phyloP scores from a whole-genome alignment of 2,888 invertebrate genomes.

The Gandaritis pyraliata region DNA sequence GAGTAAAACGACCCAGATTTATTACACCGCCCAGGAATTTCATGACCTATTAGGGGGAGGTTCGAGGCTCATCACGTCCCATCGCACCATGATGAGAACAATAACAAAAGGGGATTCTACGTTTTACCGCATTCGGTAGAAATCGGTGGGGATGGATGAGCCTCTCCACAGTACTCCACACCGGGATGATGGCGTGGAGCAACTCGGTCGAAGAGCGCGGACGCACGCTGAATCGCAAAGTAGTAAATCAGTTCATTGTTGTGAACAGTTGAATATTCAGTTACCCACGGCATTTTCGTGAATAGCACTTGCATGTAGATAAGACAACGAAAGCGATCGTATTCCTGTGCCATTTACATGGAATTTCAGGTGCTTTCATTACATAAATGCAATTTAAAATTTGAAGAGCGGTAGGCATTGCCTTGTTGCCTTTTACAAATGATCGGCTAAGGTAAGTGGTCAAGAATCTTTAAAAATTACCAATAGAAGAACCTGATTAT shows the following conservation, averaged over 20 bases:
- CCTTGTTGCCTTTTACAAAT: constrained; percentile 11
- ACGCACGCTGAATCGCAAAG: constrained; percentile 75
- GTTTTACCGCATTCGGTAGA: constrained; percentile 54
- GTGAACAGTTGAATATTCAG: constrained; percentile 69
- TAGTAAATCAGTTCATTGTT: constrained; percentile 75
- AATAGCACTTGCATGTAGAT: constrained; percentile 63
- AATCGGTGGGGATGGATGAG: constrained; percentile 55
- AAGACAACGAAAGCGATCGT: constrained; percentile 50
- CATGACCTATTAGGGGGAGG: constrained; percentile 55
- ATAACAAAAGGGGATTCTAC: constrained; percentile 45
- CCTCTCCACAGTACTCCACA: constrained; percentile 41
- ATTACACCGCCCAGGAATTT: constrained; percentile 48
- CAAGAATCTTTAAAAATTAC: neutral
- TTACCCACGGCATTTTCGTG: constrained; percentile 60
- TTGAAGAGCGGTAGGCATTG: neutral
- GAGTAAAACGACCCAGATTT: constrained; percentile 47
- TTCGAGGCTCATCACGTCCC: constrained; percentile 49
- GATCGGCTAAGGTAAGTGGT: constrained; percentile 7
- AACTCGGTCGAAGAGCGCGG: constrained; percentile 63
- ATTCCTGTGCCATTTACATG: constrained; percentile 37
- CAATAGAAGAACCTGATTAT: too few species aligned
- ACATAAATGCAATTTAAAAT: constrained; percentile 5
- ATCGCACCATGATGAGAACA: constrained; percentile 54
- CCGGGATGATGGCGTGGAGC: constrained; percentile 55
- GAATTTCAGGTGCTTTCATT: constrained; percentile 14